phyloP scores from a whole-genome alignment of 2,113 vertebrate genomes.

The Melanerpes aurifrons region DNA sequence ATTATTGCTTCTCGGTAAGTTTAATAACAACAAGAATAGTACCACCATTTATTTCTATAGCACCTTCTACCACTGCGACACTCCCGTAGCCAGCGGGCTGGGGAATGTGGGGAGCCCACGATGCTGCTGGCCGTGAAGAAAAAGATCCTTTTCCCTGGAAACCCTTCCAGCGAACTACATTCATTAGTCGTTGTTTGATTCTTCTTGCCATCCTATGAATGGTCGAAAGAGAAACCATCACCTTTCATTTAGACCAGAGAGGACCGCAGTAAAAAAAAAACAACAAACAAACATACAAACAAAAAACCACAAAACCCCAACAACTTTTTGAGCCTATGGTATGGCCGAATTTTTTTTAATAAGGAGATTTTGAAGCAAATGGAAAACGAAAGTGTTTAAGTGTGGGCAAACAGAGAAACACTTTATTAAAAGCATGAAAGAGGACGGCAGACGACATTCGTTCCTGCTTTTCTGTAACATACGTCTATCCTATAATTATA shows the following conservation, averaged over 20 bases:
- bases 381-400: not conserved
- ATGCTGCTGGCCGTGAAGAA: not conserved
- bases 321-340: not conserved
- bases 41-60: not conserved
- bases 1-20: not conserved
- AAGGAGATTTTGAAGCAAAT: not conserved
- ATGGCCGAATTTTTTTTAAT: not conserved
- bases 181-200: not conserved
- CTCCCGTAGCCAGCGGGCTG: not conserved
- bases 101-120: fast-evolving
- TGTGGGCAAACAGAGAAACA: not conserved
- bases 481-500: slow-evolving; percentile 21
- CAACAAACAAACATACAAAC: no score
- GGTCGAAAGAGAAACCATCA: not conserved
- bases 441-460: not conserved
- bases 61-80: not conserved
- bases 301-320: not conserved
- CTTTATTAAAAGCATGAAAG: slow-evolving; percentile 57
- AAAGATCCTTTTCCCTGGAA: not conserved
- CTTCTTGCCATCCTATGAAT: not conserved
- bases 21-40: not conserved
- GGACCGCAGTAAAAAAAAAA: not conserved
- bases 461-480: slow-evolving; percentile 21
- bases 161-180: not conserved
- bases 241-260: not conserved